Evolutionary conservation across 1,140 invertebrate species (phyloP).

Genomic region (Latrodectus geometricus): DNA sequence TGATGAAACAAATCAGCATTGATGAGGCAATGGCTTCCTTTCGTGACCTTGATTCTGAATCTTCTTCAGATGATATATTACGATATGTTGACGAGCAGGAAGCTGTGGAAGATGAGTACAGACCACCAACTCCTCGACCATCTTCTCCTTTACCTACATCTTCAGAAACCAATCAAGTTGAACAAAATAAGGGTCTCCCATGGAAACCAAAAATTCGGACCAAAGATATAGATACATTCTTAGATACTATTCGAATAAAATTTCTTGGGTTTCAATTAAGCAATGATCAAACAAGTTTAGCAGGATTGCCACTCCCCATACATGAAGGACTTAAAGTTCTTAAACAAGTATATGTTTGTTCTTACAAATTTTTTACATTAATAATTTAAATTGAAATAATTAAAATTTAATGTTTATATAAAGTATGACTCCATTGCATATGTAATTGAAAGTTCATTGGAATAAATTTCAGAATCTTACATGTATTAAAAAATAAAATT

Average conservation of each 20-base stretch:
- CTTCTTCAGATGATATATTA: conserved; percentile 66
- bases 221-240: conserved; percentile 90
- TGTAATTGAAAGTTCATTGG: too few species aligned
- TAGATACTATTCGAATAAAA: conserved; percentile 91
- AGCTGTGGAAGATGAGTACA: conserved; percentile 34
- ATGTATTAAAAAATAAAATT: too few species aligned
- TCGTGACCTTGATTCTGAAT: conserved; percentile 71
- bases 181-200: conserved; percentile 76
- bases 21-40: conserved; percentile 83
- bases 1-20: conserved; percentile 93
- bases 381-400: too few species aligned
- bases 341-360: conserved; percentile 74
- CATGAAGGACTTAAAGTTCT: conserved; percentile 93
- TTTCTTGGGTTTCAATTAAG: conserved; percentile 93
- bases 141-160: conserved; percentile 63
- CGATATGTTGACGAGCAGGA: conserved; percentile 65
- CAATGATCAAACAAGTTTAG: conserved; percentile 81
- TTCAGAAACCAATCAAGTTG: conserved; percentile 66
- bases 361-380: too few species aligned
- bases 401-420: too few species aligned
- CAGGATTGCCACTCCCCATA: conserved; percentile 93
- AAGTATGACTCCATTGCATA: too few species aligned
- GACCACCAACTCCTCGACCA: conserved; percentile 63
- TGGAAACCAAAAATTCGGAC: conserved; percentile 97
- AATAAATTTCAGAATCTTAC: too few species aligned